Evolutionary conservation across 2,113 vertebrate genomes (phyloP).

Genomic region (Halcyon malimbica): DNA sequence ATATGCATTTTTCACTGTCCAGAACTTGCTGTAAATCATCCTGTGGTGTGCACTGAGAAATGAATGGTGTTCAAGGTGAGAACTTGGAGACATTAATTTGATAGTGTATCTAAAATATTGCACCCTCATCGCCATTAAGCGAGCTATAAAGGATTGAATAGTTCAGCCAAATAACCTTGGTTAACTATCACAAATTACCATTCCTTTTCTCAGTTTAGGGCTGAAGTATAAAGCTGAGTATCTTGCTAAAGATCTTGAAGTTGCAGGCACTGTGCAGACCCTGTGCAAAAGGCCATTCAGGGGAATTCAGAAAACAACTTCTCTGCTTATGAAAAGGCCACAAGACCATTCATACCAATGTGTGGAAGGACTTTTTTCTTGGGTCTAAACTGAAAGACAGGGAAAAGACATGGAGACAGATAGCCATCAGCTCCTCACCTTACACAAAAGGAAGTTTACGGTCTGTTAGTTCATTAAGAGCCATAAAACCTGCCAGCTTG

Average conservation of each 20-base stretch:
- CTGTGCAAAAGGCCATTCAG: neutral
- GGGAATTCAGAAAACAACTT: neutral
- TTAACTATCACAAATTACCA: slow-evolving; percentile 7
- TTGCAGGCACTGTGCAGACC: neutral
- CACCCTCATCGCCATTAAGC: neutral
- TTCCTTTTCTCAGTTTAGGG: neutral
- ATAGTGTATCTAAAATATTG: slow-evolving; percentile 45
- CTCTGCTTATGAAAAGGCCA: neutral
- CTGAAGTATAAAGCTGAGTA: neutral
- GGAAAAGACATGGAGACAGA: neutral
- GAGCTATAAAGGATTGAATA: slow-evolving; percentile 4
- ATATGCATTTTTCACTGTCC: slow-evolving; percentile 33
- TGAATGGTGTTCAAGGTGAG: slow-evolving; percentile 54
- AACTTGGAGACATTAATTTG: neutral
- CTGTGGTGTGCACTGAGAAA: neutral
- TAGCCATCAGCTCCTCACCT: neutral
- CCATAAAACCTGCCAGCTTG: neutral
- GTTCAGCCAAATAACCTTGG: slow-evolving; percentile 44
- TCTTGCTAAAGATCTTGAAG: neutral
- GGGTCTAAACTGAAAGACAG: neutral
- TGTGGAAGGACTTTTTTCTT: neutral
- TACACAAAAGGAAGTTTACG: neutral
- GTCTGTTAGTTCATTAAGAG: neutral
- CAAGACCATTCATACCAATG: fast-evolving
- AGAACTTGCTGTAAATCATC: slow-evolving; percentile 29